Base-by-base conservation (phyloP, 2,797 vertebrate species). In the Heterohyrax brucei region DNA sequence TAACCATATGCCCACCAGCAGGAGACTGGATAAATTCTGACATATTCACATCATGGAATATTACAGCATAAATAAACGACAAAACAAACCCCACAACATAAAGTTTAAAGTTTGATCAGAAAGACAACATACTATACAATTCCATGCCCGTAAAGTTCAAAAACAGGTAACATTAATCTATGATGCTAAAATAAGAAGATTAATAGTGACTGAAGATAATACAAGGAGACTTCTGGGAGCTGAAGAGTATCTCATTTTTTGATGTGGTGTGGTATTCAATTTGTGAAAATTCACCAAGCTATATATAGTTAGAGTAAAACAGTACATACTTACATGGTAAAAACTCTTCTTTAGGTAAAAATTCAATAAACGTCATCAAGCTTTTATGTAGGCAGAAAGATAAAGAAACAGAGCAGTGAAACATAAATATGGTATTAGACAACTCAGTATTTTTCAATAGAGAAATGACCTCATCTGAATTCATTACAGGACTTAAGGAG, bases 381-480 rank as follows among this genome's bases (percentile, higher is more conserved):
- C 24, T 70, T 68, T 94, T 77, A 39, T 68, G 59, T 83, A 62
- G 50, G 72, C 48, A 83, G 44, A 81, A 93, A 83, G 26, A 24
- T 66, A 89, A 7, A 84, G 44, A 87, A 77, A 85, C 21, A 92
- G 21, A 93, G 24, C n/a, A 53, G 82, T 1, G 21, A 62, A 16
- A 24, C 39, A 89, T 33, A 44, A 78, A 91, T 72, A 21, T 79
- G 48, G 44, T 48, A 64, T 83, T n/a, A 78, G 39, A 82, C 14
- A 88, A 89, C 12, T 33, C 93, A 84, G 26, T 93, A 95, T n/a
- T 59, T 82, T 18, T 86, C 39, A 89, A 13, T 56, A 28, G 22
- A 92, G 66, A 95, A 93, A 94, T 56, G 19, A 70, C 8, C 5
- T 92, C 28, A 86, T 62, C 28, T 22, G 68, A 64, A n/a, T 72